phyloP scores from a whole-genome alignment of 2,113 vertebrate species.

The Erythrocebus patas region DNA sequence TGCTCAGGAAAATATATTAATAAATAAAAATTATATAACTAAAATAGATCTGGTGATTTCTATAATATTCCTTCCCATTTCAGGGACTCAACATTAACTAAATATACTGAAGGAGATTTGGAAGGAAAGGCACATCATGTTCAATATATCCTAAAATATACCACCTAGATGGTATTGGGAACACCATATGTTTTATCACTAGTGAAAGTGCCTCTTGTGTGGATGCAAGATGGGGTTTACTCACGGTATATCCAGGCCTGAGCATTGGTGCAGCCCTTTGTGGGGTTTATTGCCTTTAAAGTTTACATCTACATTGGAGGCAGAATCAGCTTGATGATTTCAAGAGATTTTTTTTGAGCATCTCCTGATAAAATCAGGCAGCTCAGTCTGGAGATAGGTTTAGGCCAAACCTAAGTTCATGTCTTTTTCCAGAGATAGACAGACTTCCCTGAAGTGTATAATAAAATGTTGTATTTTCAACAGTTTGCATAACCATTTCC shows the following conservation, averaged over 20 bases:
- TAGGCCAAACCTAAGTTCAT: neutral
- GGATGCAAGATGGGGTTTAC: neutral
- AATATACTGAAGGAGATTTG: neutral
- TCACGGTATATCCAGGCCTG: neutral
- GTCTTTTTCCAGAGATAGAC: neutral
- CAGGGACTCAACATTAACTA: neutral
- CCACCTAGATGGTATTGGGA: neutral
- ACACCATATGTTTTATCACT: neutral
- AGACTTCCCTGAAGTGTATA: neutral
- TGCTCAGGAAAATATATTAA: neutral
- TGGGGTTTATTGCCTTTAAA: neutral
- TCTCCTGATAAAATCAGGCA: neutral
- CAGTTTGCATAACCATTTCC: neutral
- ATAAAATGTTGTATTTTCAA: neutral
- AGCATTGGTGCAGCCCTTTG: neutral
- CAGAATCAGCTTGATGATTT: neutral
- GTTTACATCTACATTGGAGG: neutral
- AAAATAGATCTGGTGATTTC: neutral
- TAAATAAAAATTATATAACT: conserved; percentile 37
- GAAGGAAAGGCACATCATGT: neutral
- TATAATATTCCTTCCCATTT: neutral
- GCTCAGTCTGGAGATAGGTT: neutral
- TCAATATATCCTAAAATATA: neutral
- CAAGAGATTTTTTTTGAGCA: neutral
- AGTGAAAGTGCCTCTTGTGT: neutral